phyloP scores from a whole-genome alignment of 2,888 invertebrate genomes.

The Lumbricus terrestris region DNA sequence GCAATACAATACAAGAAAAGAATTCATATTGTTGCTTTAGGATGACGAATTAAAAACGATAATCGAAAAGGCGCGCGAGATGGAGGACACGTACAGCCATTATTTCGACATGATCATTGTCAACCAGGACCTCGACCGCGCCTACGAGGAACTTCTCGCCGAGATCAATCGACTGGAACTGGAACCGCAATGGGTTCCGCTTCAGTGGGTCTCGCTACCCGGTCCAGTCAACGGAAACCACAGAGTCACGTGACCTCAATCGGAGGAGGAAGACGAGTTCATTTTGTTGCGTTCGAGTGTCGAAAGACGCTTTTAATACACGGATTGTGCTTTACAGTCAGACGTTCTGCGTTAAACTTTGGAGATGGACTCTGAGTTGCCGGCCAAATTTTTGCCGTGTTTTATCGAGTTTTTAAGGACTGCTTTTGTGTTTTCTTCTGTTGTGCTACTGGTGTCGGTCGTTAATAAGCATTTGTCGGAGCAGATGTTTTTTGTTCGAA shows the following conservation, averaged over 20 bases:
- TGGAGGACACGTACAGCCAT: conserved; percentile 94
- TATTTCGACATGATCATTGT: conserved; percentile 96
- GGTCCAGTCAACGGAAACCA: background rate
- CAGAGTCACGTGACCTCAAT: background rate
- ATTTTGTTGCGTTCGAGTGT: background rate
- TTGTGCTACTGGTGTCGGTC: background rate
- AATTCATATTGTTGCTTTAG: conserved; percentile 60
- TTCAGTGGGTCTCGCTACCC: conserved; percentile 64
- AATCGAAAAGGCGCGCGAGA: conserved; percentile 92
- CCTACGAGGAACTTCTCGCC: conserved; percentile 86
- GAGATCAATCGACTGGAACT: conserved; percentile 93
- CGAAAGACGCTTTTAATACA: background rate
- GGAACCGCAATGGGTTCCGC: conserved; percentile 96
- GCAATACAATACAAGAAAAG: too few species aligned
- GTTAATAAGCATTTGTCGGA: background rate
- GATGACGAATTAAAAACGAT: conserved; percentile 95
- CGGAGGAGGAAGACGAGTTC: background rate
- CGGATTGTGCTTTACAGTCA: background rate
- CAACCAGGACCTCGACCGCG: conserved; percentile 92
- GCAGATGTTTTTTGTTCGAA: background rate
- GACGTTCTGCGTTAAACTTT: background rate
- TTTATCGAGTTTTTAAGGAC: background rate
- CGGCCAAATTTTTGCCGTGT: background rate
- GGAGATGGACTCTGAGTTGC: background rate
- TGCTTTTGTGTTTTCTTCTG: background rate